Evolutionary conservation across 2,888 invertebrate species (phyloP).

Genomic region (Lycaena phlaeas): DNA sequence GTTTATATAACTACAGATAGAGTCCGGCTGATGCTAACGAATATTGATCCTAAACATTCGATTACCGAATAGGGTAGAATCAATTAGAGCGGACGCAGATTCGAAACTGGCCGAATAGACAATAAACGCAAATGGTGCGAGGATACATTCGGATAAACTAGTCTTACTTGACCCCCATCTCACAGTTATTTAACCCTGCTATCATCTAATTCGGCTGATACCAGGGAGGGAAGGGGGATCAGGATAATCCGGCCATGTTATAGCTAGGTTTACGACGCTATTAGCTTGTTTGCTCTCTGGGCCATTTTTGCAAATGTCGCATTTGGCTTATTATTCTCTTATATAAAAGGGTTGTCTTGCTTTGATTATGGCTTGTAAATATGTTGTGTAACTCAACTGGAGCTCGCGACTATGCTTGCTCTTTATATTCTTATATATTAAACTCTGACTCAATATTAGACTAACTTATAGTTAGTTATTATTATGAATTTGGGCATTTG

Average conservation of each 20-base stretch:
- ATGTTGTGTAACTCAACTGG: constrained; percentile 1
- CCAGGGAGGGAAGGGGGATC: constrained; percentile 25
- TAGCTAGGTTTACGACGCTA: too few relatives aligned
- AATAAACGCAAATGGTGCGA: constrained; percentile 60
- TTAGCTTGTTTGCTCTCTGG: constrained; percentile 54
- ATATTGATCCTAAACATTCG: constrained; percentile 35
- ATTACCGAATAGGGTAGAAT: constrained; percentile 36
- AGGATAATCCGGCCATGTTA: constrained; percentile 33
- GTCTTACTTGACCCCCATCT: constrained; percentile 28
- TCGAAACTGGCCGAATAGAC: constrained; percentile 55
- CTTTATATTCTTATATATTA: too few relatives aligned
- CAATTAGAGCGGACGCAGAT: constrained; percentile 52
- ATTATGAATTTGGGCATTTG: too few relatives aligned
- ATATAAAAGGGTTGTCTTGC: constrained; percentile 22
- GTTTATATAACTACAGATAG: too few relatives aligned
- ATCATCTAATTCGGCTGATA: constrained; percentile 1
- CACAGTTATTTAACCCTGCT: constrained; percentile 9
- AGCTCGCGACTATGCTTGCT: neutral
- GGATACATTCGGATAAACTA: constrained; percentile 36
- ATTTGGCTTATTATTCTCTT: constrained; percentile 34
- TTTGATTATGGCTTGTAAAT: constrained; percentile 3
- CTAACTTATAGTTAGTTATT: too few relatives aligned
- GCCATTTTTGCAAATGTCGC: constrained; percentile 38
- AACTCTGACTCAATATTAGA: too few relatives aligned
- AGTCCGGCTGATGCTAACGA: too few relatives aligned